Evolutionary conservation across 2,888 invertebrate genomes (phyloP).

Genomic region (Diarsia rubi): DNA sequence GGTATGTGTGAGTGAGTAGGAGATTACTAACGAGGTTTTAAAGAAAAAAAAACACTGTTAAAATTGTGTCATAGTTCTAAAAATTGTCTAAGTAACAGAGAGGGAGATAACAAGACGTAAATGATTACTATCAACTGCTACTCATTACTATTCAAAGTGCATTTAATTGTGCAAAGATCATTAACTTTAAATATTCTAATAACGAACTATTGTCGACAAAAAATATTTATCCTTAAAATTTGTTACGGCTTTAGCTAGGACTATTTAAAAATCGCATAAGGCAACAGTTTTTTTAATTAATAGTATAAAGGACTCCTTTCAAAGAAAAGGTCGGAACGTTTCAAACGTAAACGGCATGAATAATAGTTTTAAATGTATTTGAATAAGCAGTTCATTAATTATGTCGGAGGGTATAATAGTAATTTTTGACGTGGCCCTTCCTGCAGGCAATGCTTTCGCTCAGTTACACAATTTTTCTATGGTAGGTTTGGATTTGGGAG

Average conservation of each 20-base stretch:
- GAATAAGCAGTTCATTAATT: constrained; percentile 91
- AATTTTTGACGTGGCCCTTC: constrained; percentile 90
- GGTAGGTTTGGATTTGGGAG: constrained; percentile 66
- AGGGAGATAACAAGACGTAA: constrained; percentile 54
- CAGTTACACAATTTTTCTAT: constrained; percentile 86
- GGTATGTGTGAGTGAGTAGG: no score
- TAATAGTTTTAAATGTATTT: constrained; percentile 91
- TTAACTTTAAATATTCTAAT: constrained; percentile 60
- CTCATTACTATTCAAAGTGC: constrained; percentile 55
- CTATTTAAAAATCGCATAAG: constrained; percentile 84
- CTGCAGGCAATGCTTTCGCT: constrained; percentile 86
- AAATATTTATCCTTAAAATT: constrained; percentile 81
- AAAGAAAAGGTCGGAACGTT: constrained; percentile 88
- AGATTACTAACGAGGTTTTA: neutral
- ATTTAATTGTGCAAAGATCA: constrained; percentile 62
- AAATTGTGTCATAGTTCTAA: neutral
- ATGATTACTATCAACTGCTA: constrained; percentile 49
- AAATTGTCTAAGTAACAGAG: constrained; percentile 18
- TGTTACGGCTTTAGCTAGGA: constrained; percentile 72
- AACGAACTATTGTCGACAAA: constrained; percentile 72
- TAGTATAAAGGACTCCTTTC: constrained; percentile 84
- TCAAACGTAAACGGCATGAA: constrained; percentile 90
- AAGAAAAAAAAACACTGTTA: constrained; percentile 6
- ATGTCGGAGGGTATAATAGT: constrained; percentile 87
- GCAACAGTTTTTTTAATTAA: constrained; percentile 86